Conservation (phyloP, 2,888 invertebrate species). For the Marasmarcha lunaedactyla region DNA sequence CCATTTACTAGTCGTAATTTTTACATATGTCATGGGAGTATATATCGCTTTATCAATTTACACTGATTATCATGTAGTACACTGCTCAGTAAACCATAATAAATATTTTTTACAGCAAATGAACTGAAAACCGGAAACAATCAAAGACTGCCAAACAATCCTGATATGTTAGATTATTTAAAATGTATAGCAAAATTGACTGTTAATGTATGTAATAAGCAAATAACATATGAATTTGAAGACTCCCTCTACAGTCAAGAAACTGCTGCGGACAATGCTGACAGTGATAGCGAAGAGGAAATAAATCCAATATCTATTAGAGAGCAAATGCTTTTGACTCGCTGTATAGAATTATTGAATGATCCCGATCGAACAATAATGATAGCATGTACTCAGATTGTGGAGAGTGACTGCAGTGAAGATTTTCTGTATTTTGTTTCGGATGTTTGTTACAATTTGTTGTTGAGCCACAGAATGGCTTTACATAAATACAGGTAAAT, state of each 20-base stretch:
- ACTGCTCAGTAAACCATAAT: no score
- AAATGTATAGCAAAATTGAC: slow-evolving; percentile 55
- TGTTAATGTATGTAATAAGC: slow-evolving; percentile 52
- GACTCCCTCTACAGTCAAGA: slow-evolving; percentile 60
- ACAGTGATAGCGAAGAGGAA: slow-evolving; percentile 70
- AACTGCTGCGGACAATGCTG: slow-evolving; percentile 62
- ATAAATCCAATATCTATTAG: slow-evolving; percentile 53
- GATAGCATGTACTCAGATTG: slow-evolving; percentile 54
- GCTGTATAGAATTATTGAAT: slow-evolving; percentile 76
- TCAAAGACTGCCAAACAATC: slow-evolving; percentile 68
- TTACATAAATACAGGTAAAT: slow-evolving; percentile 91
- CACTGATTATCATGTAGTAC: no score
- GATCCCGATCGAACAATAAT: slow-evolving; percentile 59
- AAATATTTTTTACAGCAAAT: slow-evolving; percentile 48
- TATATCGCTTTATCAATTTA: no score
- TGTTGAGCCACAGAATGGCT: slow-evolving; percentile 84
- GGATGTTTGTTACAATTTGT: slow-evolving; percentile 84
- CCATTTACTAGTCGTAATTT: no score
- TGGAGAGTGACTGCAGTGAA: slow-evolving; percentile 59
- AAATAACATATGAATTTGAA: slow-evolving; percentile 49
- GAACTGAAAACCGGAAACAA: slow-evolving; percentile 60
- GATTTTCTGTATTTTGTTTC: slow-evolving; percentile 77
- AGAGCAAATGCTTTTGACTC: slow-evolving; percentile 58
- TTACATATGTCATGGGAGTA: no score
- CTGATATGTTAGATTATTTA: slow-evolving; percentile 45